phyloP scores from a whole-genome alignment of 2,113 vertebrate genomes.

The Lasiurus cinereus region DNA sequence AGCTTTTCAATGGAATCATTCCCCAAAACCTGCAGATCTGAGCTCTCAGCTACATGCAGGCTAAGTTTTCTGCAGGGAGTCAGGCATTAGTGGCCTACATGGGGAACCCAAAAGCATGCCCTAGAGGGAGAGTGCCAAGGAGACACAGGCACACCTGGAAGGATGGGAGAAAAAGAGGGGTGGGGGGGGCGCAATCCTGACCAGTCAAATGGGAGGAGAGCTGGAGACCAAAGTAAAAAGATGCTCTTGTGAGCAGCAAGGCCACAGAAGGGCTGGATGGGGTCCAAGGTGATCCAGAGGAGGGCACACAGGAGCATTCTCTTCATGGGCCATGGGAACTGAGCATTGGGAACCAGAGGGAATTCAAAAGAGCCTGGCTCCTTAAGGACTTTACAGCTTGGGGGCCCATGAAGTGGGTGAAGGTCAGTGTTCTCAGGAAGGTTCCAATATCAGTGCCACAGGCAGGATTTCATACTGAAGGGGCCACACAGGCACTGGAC shows the following conservation, averaged over 20 bases:
- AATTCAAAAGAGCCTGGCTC: background rate
- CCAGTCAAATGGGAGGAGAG: background rate
- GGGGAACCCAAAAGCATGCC: background rate
- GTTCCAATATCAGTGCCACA: background rate
- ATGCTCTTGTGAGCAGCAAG: background rate
- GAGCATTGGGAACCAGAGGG: background rate
- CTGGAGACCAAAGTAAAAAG: background rate
- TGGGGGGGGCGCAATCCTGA: background rate
- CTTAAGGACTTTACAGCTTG: background rate
- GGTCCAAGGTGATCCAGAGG: background rate
- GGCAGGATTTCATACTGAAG: background rate
- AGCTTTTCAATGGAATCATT: background rate
- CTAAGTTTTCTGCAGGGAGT: background rate
- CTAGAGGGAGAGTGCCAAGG: background rate
- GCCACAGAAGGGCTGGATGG: background rate
- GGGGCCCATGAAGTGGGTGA: background rate
- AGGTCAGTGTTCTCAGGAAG: background rate
- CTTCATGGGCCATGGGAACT: rapidly evolving
- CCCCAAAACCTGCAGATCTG: background rate
- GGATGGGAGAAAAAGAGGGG: background rate
- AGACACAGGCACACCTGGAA: background rate
- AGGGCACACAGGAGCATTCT: background rate
- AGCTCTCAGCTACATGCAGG: background rate
- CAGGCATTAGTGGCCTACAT: background rate
- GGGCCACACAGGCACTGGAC: too few relatives aligned